Percentiles rank a stretch among this genome's conserved stretches.
These are phyloP conservation scores for Phortica magna DNA, from an alignment of 2,888 invertebrate species.

Conservation along the genomic window DNA sequence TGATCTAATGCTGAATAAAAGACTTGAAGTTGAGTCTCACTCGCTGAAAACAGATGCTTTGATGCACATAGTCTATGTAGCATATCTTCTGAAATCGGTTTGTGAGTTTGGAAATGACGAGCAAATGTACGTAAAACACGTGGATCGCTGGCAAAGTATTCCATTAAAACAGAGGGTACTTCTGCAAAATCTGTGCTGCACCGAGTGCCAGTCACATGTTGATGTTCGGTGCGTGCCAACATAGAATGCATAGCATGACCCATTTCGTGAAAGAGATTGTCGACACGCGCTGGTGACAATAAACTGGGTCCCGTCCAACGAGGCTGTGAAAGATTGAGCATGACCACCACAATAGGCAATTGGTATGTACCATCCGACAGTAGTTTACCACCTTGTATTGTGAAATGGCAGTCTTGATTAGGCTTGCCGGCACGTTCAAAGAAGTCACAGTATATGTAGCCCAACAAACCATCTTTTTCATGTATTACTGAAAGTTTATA, in stretches of 20 bases:
- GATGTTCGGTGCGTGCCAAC: conserved; percentile 95
- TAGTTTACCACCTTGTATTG: conserved; percentile 94
- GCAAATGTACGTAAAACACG: conserved; percentile 91
- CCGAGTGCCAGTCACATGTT: conserved; percentile 98
- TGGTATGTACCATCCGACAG: conserved; percentile 90
- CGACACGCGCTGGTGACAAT: conserved; percentile 90
- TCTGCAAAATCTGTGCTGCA: conserved; percentile 99
- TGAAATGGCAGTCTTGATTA: conserved; percentile 99
- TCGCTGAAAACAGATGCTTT: conserved; percentile 92
- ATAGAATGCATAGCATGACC: conserved; percentile 99
- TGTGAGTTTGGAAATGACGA: conserved; percentile 92
- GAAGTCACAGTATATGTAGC: conserved; percentile 98
- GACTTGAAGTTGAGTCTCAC: conserved; percentile 91
- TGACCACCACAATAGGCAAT: conserved; percentile 94
- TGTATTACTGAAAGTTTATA: conserved; percentile 95
- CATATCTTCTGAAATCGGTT: conserved; percentile 89
- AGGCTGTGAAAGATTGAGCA: conserved; percentile 90
- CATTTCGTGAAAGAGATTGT: conserved; percentile 99
- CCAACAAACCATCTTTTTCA: conserved; percentile 88
- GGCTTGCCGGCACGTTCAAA: conserved; percentile 95
- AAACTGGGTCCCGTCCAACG: conserved; percentile 87
- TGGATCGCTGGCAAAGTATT: conserved; percentile 95
- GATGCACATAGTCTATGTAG: conserved; percentile 89
- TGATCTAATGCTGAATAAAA: conserved; percentile 96
- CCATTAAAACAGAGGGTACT: conserved; percentile 99